A percentile compares a stretch with the other conserved stretches of the same genome.
phyloP scores from a whole-genome alignment of 2,113 vertebrate species.

The Oncorhynchus masou region DNA sequence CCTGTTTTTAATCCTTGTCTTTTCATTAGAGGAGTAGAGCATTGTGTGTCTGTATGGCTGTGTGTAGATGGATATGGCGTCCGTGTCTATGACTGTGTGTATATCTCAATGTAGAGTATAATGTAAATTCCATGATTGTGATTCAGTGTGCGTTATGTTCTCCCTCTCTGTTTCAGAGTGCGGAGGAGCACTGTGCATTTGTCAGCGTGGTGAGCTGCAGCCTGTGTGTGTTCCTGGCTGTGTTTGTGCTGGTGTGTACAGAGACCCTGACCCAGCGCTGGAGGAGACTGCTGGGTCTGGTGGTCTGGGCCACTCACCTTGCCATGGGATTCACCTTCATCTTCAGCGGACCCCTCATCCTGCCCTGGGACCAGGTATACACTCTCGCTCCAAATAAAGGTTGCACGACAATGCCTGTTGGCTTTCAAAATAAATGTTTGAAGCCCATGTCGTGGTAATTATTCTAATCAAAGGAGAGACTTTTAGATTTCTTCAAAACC shows the following conservation, averaged over 20 bases:
- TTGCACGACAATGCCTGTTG: too few species aligned
- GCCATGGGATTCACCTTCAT: conserved; percentile 84
- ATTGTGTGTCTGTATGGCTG: conserved; percentile 11
- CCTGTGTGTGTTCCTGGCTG: conserved; percentile 79
- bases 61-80: neutral
- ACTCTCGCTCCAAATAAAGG: neutral
- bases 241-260: conserved; percentile 82
- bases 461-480: too few species aligned
- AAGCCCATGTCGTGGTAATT: too few species aligned
- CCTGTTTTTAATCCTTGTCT: neutral
- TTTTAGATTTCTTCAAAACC: too few species aligned
- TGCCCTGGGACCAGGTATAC: conserved; percentile 88
- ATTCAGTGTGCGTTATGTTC: conserved; percentile 1
- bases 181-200: conserved; percentile 67
- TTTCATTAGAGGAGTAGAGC: neutral
- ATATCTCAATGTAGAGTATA: conserved; percentile 2
- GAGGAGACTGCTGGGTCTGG: conserved; percentile 77
- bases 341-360: conserved; percentile 57
- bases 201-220: conserved; percentile 76
- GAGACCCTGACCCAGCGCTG: conserved; percentile 82
- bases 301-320: conserved; percentile 86
- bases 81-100: neutral
- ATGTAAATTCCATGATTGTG: too few species aligned
- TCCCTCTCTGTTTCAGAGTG: conserved; percentile 58
- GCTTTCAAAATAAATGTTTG: too few species aligned